Conservation (phyloP, 2,888 invertebrate species). For the Cryptus armator region DNA sequence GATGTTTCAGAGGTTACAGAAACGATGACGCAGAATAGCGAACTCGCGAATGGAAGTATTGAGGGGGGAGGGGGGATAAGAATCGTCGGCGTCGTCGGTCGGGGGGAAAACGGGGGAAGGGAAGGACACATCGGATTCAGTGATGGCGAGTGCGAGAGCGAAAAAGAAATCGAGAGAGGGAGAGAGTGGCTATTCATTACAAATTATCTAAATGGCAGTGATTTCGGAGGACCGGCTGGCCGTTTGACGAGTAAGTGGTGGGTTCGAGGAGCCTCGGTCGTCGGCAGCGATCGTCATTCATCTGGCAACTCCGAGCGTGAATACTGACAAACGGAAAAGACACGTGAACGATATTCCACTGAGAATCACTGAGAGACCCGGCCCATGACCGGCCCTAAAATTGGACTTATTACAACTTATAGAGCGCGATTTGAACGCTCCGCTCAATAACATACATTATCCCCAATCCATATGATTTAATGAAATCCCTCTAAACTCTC, state of each 20-base stretch:
- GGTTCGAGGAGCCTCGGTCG: slow-evolving; percentile 80
- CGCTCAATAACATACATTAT: slow-evolving; percentile 85
- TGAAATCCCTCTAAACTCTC: slow-evolving; percentile 85
- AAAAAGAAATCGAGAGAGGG: slow-evolving; percentile 48
- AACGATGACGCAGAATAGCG: slow-evolving; percentile 23
- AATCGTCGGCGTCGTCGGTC: slow-evolving; percentile 36
- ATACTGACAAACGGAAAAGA: slow-evolving; percentile 56
- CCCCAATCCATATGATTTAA: slow-evolving; percentile 85
- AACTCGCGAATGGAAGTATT: slow-evolving; percentile 6
- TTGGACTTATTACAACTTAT: slow-evolving; percentile 85
- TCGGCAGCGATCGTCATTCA: slow-evolving; percentile 77
- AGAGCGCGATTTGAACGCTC: slow-evolving; percentile 85
- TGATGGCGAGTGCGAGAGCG: slow-evolving; percentile 51
- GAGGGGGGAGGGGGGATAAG: not conserved
- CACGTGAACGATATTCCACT: slow-evolving; percentile 58
- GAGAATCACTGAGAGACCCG: slow-evolving; percentile 82
- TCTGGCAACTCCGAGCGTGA: slow-evolving; percentile 69
- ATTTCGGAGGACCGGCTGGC: slow-evolving; percentile 85
- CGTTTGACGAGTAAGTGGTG: slow-evolving; percentile 85
- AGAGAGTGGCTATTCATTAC: slow-evolving; percentile 86
- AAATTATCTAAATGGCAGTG: slow-evolving; percentile 88
- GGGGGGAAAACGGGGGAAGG: slow-evolving; percentile 69
- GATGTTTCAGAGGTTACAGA: not conserved
- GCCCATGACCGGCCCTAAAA: slow-evolving; percentile 84
- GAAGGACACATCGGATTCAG: slow-evolving; percentile 70